Conservation (phyloP, 2,797 vertebrate species). For the Xenops minutus region DNA sequence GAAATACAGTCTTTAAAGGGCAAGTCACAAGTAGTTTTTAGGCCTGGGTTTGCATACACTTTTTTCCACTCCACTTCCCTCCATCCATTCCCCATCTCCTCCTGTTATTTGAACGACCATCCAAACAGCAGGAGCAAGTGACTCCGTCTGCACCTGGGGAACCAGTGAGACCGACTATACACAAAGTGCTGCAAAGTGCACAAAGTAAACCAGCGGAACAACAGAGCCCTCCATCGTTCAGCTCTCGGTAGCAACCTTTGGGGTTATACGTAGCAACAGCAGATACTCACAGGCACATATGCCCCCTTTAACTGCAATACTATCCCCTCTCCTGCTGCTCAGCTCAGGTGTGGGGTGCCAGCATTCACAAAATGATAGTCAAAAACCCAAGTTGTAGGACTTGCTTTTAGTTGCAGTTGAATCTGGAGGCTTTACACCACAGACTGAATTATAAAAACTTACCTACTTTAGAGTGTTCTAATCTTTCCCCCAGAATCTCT, state of each 20-base stretch:
- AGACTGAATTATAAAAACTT: slow-evolving; percentile 61
- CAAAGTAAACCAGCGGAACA: not conserved
- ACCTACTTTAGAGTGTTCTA: slow-evolving; percentile 57
- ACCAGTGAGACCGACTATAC: slow-evolving; percentile 34
- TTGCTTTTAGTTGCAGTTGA: slow-evolving; percentile 66
- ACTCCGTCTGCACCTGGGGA: slow-evolving; percentile 23
- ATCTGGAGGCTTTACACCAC: slow-evolving; percentile 51
- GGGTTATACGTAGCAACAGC: not conserved
- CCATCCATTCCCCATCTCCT: not conserved
- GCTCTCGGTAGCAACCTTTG: not conserved
- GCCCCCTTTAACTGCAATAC: not conserved
- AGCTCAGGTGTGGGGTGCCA: not conserved
- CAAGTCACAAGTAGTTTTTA: not conserved
- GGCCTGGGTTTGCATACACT: not conserved
- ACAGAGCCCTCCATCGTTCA: rapidly evolving
- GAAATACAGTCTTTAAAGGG: not conserved
- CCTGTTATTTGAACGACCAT: not conserved
- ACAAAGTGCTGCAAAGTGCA: slow-evolving; percentile 66
- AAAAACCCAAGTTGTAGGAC: not conserved
- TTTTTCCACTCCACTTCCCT: not conserved
- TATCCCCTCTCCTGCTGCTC: not conserved
- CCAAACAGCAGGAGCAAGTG: not conserved
- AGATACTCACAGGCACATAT: not conserved
- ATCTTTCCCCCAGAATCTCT: slow-evolving; percentile 61
- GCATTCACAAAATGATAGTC: slow-evolving; percentile 5